Evolutionary conservation across 2,113 vertebrate species (phyloP), one percentile per base, ranked within the genome.

Genomic region (Psilopsiagon aymara): DNA sequence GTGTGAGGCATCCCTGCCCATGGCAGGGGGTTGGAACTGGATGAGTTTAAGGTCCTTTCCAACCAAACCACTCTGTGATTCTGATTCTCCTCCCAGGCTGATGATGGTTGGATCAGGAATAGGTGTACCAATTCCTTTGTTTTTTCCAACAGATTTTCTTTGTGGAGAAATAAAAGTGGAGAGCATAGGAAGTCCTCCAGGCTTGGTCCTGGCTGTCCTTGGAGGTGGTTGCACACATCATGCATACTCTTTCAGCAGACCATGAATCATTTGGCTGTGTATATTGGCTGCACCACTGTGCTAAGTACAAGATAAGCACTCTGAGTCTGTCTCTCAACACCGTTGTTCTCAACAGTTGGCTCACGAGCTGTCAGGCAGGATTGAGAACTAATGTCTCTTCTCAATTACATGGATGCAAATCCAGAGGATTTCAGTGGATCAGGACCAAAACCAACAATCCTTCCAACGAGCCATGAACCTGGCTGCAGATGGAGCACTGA

Each of bases 381-480:
- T 2, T 84, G 91, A 84, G 75, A 86, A 41, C 53, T 62, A 39
- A 31, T 24, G 47, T 23, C 81, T 92, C 83, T 55, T 71, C 77
- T 94, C 93, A 73, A 20, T 94, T 76, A 85, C 78, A 90, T 0
- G 20, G 43, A 62, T 95, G 90, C 46, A 95, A 95, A 96, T 91
- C 90, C 85, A 88, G 75, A 92, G 94, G 92, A 82, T 94, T 88
- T 77, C 70, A 29, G 75, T 80, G 88, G 85, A 74, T 73, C 47
- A 31, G 37, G 29, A 73, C 79, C 94, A 92, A 70, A 80, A 57
- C 24, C 24, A 82, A 47, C 53, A 69, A 44, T n/a, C 39, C 49
- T 77, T 41, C 11, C 79, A 88, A 55, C 0, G 0, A 76, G 75
- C 88, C 3, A 1, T 46, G 84, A 85, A 18, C 74, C 86, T 88